Percentiles rank a stretch among this genome's conserved stretches.
Evolutionary conservation across 2,113 vertebrate genomes (phyloP).

Genomic region (Trogon melanurus): DNA sequence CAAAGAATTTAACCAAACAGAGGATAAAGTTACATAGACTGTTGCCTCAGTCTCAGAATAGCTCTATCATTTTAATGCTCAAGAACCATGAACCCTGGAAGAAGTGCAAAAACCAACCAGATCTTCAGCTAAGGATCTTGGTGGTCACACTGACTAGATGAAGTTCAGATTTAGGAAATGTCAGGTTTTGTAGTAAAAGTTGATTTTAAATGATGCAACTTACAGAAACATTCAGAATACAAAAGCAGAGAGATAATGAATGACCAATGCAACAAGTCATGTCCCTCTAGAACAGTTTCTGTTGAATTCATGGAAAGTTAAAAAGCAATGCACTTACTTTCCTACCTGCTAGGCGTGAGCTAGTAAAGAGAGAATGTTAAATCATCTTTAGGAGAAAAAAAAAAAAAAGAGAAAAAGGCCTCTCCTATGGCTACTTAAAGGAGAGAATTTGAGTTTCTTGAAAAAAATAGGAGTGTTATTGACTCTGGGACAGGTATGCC

Average conservation of each 20-base stretch:
- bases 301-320: background rate
- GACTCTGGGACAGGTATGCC: background rate
- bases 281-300: background rate
- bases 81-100: background rate
- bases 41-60: background rate
- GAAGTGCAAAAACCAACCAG: background rate
- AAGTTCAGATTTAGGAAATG: background rate
- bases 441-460: background rate
- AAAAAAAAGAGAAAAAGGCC: background rate
- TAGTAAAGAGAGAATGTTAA: background rate
- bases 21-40: background rate
- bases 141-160: background rate
- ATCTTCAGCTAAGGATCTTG: background rate
- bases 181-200: background rate
- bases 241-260: background rate
- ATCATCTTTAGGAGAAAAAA: background rate
- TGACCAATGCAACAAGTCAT: accelerated
- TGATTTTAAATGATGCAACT: background rate
- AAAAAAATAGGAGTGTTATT: background rate
- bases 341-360: background rate
- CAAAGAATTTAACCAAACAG: background rate
- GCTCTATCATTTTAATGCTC: background rate
- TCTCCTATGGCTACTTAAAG: background rate
- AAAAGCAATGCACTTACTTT: background rate
- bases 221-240: background rate